Conservation (phyloP, 2,797 vertebrate genomes). For the Takifugu rubripes region DNA sequence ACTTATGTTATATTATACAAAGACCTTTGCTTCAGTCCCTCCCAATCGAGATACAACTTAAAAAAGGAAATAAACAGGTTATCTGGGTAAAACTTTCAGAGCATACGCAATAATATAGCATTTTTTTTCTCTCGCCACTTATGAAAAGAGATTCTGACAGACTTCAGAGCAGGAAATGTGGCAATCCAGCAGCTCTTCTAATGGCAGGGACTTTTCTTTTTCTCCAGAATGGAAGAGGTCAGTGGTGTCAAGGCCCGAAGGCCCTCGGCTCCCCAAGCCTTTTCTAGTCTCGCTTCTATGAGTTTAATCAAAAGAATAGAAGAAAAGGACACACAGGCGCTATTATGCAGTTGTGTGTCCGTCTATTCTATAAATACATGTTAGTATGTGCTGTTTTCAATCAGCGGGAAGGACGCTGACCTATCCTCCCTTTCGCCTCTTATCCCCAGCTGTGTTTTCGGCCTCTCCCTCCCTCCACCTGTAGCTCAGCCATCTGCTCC, state of each 20-base stretch:
- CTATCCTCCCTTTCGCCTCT: constrained; percentile 30
- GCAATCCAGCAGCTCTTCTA: constrained; percentile 30
- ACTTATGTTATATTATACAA: too few species aligned
- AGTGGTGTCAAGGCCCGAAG: constrained; percentile 38
- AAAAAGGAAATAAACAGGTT: background rate
- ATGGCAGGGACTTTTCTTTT: constrained; percentile 15
- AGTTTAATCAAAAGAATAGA: constrained; percentile 42
- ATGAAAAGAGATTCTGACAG: constrained; percentile 51
- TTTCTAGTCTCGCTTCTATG: constrained; percentile 30
- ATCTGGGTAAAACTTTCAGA: constrained; percentile 20
- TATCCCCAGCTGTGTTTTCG: background rate
- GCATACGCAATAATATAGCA: constrained; percentile 32
- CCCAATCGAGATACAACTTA: too few species aligned
- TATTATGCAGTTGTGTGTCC: constrained; percentile 25
- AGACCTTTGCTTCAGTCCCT: too few species aligned
- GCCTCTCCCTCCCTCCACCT: constrained; percentile 52
- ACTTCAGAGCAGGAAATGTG: constrained; percentile 36
- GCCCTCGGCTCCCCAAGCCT: constrained; percentile 19
- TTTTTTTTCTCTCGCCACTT: constrained; percentile 28
- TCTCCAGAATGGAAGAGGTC: constrained; percentile 33
- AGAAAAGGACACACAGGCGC: constrained; percentile 24
- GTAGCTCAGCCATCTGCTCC: constrained; percentile 64
- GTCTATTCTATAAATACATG: background rate
- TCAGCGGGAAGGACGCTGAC: constrained; percentile 46
- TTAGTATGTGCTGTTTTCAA: constrained; percentile 12